Percentiles rank a stretch among this genome's conserved stretches.
Evolutionary conservation across 2,797 vertebrate species (phyloP).

Genomic region (Manis javanica): DNA sequence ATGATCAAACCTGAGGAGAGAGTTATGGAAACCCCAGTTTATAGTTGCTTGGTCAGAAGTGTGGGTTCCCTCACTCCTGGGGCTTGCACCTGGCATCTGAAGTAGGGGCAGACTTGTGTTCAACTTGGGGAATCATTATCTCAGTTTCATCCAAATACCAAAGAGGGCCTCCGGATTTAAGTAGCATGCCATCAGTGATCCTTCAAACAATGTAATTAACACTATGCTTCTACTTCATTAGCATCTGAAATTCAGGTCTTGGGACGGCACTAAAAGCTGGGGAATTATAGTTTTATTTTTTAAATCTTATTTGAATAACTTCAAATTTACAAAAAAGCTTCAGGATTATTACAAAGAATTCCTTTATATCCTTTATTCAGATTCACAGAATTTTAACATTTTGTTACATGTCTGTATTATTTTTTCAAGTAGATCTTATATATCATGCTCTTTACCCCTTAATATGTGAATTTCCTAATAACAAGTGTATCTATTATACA

Average conservation of each 20-base stretch:
- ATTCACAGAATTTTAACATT: neutral
- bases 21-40: neutral
- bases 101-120: neutral
- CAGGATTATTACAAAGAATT: neutral
- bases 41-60: neutral
- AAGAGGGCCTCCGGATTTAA: neutral
- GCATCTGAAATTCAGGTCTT: neutral
- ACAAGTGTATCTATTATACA: neutral
- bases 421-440: slow-evolving; percentile 23
- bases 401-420: neutral
- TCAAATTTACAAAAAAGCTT: neutral
- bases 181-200: neutral
- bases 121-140: neutral
- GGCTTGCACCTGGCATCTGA: neutral
- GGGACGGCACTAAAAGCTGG: neutral
- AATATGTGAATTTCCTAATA: neutral
- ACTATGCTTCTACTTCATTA: neutral
- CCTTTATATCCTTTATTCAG: neutral
- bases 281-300: neutral
- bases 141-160: neutral
- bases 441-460: neutral
- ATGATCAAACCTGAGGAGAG: neutral
- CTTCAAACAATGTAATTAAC: neutral
- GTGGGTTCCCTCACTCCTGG: too few relatives aligned
- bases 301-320: neutral